Base-by-base conservation (phyloP, 2,888 invertebrate genomes). In the Eumerus sabulonum region DNA sequence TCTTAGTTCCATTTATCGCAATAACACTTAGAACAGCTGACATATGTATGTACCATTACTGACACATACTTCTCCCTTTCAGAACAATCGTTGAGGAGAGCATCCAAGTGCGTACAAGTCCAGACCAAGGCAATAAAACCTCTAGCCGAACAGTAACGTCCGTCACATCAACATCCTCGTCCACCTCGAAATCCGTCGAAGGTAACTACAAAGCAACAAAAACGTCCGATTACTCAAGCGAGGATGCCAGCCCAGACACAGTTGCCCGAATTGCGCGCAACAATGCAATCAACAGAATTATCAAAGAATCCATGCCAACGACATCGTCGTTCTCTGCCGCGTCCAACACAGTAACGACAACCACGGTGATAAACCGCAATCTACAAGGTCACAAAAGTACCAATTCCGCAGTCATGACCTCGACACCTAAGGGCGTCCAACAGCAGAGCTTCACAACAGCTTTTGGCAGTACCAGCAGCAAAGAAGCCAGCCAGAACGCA, bases 191-290 rank as follows among this genome's bases (percentile, higher is more conserved):
- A 63, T 38, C 54, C 7, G 13, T 45, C 16, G 54, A 64, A 35
- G 54, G 35, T 19, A 68, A 74, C 38, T 57, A 81, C 72, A 16
- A 53, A 82, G 76, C 82, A n/a, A 77, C 82, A 13, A 84, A 83
- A 82, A 89, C 91, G 64, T 92, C 92, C 13, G 92, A 92, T 85
- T 92, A 92, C 84, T 92, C 85, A 1, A 92, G 92, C 1, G 92
- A 92, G 82, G 92, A 92, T 74, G 81, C 82, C 18, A 86, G 86
- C 47, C 86, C 88, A 17, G 85, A 85, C 50, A 82, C 82, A 59
- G 74, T 74, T 57, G 66, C 73, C 1, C 84, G 82, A 74, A 71
- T 42, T 27, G 62, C 27, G 45, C 60, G 50, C 38, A 47, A 47
- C 11, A 68, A 56, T 56, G 76, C 63, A 13, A 59, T 45, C n/a